Base-by-base conservation (phyloP, 2,888 invertebrate species). In the Lithophane leautieri region DNA sequence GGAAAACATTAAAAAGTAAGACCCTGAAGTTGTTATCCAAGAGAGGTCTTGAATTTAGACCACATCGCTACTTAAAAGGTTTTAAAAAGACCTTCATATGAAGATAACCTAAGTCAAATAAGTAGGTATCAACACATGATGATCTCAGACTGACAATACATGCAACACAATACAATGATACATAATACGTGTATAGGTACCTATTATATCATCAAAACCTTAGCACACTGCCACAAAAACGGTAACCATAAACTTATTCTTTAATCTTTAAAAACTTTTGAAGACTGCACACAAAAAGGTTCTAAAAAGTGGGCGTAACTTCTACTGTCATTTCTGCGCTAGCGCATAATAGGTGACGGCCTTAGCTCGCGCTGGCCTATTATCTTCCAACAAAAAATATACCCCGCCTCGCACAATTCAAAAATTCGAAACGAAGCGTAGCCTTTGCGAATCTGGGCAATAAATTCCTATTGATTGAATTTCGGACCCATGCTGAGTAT, bases 401-500 rank as follows among this genome's bases (percentile, higher is more conserved):
- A 80, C 75, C 84, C 90, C 91, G 92, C 92, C 92, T 91, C 89
- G 88, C 61, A 94, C 93, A 94, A 94, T 95, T 77, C 90, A 92
- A 92, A 89, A 89, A 90, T 87, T 92, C 88, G 90, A 95, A 94
- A 94, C 91, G 93, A 94, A 94, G 93, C 94, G 94, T 93, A 92
- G 91, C 95, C 95, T 94, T 94, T 92, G 96, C 96, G 93, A 96
- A 96, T 96, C 92, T 94, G 93, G 94, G 93, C 94, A 96, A 96
- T 96, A 96, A 96, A 96, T 95, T 95, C 91, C 92, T 94, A 93
- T 96, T 96, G 96, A 96, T 96, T 94, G 95, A 95, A 95, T 95
- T 95, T 95, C 90, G 96, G 96, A 95, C 95, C 93, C 96, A 94
- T 94, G 96, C 96, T 95, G 96, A 56, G 95, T 91, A 96, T 96